Conservation (phyloP, 1,140 invertebrate species). For the Anastrepha ludens region DNA sequence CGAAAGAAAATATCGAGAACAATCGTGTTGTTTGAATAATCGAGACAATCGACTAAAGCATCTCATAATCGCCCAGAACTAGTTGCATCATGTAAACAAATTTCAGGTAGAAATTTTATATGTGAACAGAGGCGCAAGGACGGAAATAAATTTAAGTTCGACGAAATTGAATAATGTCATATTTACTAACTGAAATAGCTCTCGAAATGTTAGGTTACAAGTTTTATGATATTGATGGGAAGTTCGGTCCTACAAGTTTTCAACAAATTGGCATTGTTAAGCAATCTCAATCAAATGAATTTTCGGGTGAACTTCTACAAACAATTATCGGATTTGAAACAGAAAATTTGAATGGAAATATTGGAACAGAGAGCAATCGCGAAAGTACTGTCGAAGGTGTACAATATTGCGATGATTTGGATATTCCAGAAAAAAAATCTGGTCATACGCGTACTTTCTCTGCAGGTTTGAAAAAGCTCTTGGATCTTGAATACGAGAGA, state of each 20-base stretch:
- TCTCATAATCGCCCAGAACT: too few relatives aligned
- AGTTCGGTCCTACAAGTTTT: conserved; percentile 67
- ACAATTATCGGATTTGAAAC: neutral
- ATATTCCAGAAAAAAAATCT: neutral
- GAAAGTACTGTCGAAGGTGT: neutral
- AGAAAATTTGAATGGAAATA: neutral
- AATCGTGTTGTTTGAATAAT: too few relatives aligned
- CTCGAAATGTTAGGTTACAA: conserved; percentile 72
- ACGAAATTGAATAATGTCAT: conserved; percentile 62
- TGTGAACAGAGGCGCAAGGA: too few relatives aligned
- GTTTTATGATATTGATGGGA: conserved; percentile 70
- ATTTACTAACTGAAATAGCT: conserved; percentile 70
- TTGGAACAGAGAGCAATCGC: neutral
- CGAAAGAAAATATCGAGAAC: too few relatives aligned
- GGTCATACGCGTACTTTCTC: neutral
- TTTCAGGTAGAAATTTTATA: too few relatives aligned
- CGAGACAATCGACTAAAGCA: too few relatives aligned
- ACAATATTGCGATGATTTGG: neutral
- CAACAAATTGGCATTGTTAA: conserved; percentile 54
- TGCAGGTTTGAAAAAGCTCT: conserved; percentile 48
- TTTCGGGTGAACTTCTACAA: neutral
- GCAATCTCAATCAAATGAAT: neutral
- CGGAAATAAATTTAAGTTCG: neutral
- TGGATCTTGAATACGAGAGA: conserved; percentile 46
- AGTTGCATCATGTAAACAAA: too few relatives aligned